Percentiles rank a stretch among this genome's conserved stretches.
Evolutionary conservation across 2,888 invertebrate genomes (phyloP).

Genomic region (Hydraecia micacea): DNA sequence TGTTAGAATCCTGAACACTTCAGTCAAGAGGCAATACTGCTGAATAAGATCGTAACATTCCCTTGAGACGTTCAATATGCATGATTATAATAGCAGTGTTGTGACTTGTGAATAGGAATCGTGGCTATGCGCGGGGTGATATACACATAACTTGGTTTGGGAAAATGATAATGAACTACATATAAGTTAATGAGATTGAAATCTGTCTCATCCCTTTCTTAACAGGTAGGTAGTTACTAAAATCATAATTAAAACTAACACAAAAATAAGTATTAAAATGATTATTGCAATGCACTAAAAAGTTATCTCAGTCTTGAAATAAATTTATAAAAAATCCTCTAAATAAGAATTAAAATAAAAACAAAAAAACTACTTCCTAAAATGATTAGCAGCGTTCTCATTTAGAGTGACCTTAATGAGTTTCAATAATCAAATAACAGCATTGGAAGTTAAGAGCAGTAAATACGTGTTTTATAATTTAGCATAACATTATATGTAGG

Average conservation of each 20-base stretch:
- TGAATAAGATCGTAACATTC: slow-evolving; percentile 3
- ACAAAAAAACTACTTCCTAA: slow-evolving; percentile 6
- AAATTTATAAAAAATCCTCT: neutral
- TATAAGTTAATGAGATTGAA: neutral
- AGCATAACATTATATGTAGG: neutral
- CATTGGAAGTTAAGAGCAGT: neutral
- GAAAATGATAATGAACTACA: neutral
- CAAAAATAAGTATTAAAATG: neutral
- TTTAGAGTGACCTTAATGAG: slow-evolving; percentile 29
- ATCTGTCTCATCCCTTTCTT: neutral
- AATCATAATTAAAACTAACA: neutral
- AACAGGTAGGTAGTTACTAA: neutral
- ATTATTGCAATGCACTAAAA: neutral
- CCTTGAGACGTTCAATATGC: neutral
- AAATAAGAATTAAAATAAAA: neutral
- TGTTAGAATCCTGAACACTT: slow-evolving; percentile 11
- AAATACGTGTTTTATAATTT: neutral
- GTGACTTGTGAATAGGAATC: neutral
- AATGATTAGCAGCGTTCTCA: slow-evolving; percentile 32
- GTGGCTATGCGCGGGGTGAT: neutral
- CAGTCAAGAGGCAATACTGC: slow-evolving; percentile 4
- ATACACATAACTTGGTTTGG: neutral
- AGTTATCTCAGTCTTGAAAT: neutral
- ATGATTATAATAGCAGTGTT: neutral
- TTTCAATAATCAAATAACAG: slow-evolving; percentile 2